Conservation (phyloP, 1,140 invertebrate species). For the Zaprionus kolodkinae region DNA sequence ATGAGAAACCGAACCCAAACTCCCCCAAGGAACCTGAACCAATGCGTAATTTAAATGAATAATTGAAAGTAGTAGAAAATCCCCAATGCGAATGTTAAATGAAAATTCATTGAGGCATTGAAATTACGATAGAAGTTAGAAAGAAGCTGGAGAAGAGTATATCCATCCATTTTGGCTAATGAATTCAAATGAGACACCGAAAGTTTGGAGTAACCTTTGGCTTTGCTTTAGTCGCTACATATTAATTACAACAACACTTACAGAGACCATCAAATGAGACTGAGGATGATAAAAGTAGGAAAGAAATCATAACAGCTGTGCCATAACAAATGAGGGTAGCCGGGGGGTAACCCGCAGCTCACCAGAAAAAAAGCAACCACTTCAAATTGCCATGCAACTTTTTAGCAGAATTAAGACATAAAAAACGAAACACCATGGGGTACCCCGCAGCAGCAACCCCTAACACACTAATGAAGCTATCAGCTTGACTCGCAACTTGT, state of each 20-base stretch:
- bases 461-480: slow-evolving; percentile 68
- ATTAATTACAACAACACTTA: slow-evolving; percentile 79
- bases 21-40: slow-evolving; percentile 23
- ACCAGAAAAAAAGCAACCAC: slow-evolving; percentile 62
- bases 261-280: slow-evolving; percentile 47
- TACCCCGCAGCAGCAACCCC: slow-evolving; percentile 55
- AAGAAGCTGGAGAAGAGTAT: neutral
- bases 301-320: slow-evolving; percentile 77
- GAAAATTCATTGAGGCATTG: slow-evolving; percentile 49
- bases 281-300: slow-evolving; percentile 4
- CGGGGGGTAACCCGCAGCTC: slow-evolving; percentile 52
- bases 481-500: slow-evolving; percentile 41
- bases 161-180: slow-evolving; percentile 44
- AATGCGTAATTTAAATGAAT: slow-evolving; percentile 67
- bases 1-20: slow-evolving; percentile 32
- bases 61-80: slow-evolving; percentile 28
- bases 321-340: slow-evolving; percentile 65
- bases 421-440: slow-evolving; percentile 54
- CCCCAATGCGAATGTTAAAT: slow-evolving; percentile 30
- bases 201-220: slow-evolving; percentile 45
- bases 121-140: slow-evolving; percentile 34
- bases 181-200: slow-evolving; percentile 67
- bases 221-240: slow-evolving; percentile 50
- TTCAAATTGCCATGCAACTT: slow-evolving; percentile 69
- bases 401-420: slow-evolving; percentile 73